Base-by-base conservation (phyloP, 2,888 invertebrate genomes). In the Agelastica alni region DNA sequence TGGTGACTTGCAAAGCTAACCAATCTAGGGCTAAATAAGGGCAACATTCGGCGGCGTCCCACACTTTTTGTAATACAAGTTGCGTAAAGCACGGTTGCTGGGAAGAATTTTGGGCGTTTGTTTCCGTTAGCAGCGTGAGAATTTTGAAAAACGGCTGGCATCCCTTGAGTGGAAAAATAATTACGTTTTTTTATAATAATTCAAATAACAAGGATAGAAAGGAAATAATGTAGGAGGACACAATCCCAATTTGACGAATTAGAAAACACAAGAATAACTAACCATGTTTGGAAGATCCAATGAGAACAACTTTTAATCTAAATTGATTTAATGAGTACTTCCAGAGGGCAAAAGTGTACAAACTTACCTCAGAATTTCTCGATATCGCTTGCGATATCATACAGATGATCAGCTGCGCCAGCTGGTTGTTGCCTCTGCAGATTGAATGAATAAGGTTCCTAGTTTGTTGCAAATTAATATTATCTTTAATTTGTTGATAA, bases 101-200 rank as follows among this genome's bases (percentile, higher is more conserved):
- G 3, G 89, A 86, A 0, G 89, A 83, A 34, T 51, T 53, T 31
- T 53, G 53, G n/a, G 18, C 47, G 49, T 52, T 44, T 63, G 69
- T 42, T 75, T 96, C 96, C 34, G 93, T 93, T 60, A 96, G 76
- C 68, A 94, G 79, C 1, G 95, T 93, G 49, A 96, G 81, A 56
- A 96, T 79, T 77, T 95, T 95, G 79, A 96, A 96, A 79, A 95
- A 96, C 12, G 95, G 91, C 60, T 92, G 89, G 70, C 92, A 93
- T 59, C 86, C 83, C 87, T 88, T n/a, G n/a, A n/a, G n/a, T n/a
- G n/a, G 77, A 34, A 73, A 71, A 34, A 28, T 22, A 37, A 37
- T 37, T 13, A 39, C 9, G 10, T 4, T n/a, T n/a, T n/a, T n/a
- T n/a, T n/a, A n/a, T n/a, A n/a, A n/a, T n/a, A n/a, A n/a, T 30